phyloP scores from a whole-genome alignment of 2,888 invertebrate species.

The Dryococelus australis region DNA sequence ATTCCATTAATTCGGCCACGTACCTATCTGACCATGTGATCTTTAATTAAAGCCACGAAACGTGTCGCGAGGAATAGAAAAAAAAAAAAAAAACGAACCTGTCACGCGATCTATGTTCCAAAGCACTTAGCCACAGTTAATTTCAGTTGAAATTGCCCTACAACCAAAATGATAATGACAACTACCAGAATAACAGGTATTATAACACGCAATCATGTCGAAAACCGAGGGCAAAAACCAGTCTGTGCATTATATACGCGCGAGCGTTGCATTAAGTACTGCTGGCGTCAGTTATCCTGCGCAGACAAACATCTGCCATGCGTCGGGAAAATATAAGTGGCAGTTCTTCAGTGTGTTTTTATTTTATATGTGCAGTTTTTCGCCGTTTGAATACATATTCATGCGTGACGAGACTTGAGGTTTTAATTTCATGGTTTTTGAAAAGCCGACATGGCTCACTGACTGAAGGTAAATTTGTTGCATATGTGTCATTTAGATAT shows the following conservation, averaged over 20 bases:
- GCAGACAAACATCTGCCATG: not conserved
- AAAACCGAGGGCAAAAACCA: not conserved
- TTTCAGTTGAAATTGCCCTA: not conserved
- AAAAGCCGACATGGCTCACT: no score
- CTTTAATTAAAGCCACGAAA: not conserved
- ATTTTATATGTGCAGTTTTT: no score
- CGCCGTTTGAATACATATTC: no score
- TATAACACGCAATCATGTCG: not conserved
- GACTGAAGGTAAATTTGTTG: no score
- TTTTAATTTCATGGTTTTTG: no score
- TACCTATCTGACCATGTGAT: not conserved
- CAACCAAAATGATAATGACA: not conserved
- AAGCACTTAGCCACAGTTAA: not conserved
- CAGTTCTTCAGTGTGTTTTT: no score
- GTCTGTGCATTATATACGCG: not conserved
- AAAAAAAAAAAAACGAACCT: not conserved
- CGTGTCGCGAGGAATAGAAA: not conserved
- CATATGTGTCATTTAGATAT: no score
- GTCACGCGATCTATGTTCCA: not conserved
- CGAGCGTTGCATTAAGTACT: not conserved
- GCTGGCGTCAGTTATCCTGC: not conserved
- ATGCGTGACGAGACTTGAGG: no score
- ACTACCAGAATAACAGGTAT: not conserved
- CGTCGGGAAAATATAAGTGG: no score
- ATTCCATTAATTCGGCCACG: not conserved